Evolutionary conservation across 2,113 vertebrate genomes (phyloP), one percentile per base, ranked within the genome.

Genomic region (Esox niger): DNA sequence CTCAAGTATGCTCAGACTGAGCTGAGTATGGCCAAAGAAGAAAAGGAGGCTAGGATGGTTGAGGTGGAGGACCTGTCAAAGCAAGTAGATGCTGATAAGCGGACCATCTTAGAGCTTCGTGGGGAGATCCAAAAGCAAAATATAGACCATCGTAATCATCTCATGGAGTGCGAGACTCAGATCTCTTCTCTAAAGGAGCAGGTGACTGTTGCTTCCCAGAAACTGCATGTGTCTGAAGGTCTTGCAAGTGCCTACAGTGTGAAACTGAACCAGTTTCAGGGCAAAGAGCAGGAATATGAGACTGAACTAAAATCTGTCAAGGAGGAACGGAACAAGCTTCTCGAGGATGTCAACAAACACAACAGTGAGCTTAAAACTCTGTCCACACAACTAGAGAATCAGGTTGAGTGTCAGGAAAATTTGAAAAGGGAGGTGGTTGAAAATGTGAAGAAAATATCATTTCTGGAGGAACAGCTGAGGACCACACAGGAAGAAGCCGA

Each of bases 251-350:
- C 29, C 23, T 72, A 75, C 10, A 89, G 82, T 13, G 86, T 91
- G 57, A 86, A 88, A 58, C 83, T 89, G 9, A 75, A 47, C 11
- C 80, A 90, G 68, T 78, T 93, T 11, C 49, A 82, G 1, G 86
- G 92, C 56, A 88, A 77, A 54, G 89, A 92, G 33, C 76, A 90
- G 74, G 71, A 11, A 0, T 81, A 92, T 71, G 90, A 93, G 64
- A 89, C 83, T 13, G 94, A 96, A 26, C 75, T 95, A 17, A 95
- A 94, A 68, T 79, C 88, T 0, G 13, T 88, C 32, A 94, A 93
- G 77, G 93, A 93, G 2, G 90, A 92, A 3, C 83, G 89, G 29
- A 94, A 94, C 80, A 82, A 81, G 17, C 84, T 96, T 10, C 67
- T 90, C 62, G 84, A 87, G 25, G 91, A 93, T 63, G 85, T 87